A percentile compares a stretch with the other conserved stretches of the same genome.
Evolutionary conservation across 2,113 vertebrate species (phyloP).

Genomic region (Serinus canaria): DNA sequence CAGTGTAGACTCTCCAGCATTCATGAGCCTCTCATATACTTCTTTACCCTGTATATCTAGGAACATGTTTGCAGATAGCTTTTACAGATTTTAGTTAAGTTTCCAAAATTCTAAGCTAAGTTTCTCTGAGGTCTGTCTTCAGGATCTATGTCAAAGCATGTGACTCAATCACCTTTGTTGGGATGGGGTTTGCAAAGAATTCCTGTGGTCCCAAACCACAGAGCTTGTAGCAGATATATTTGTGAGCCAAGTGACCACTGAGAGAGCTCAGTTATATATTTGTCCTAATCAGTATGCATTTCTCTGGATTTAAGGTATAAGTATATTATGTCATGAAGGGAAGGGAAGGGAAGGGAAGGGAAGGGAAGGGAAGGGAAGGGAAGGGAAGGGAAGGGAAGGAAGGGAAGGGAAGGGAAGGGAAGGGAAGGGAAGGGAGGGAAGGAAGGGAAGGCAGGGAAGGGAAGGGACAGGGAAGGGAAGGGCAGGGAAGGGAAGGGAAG

Average conservation of each 20-base stretch:
- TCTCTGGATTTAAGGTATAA: neutral
- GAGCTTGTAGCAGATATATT: neutral
- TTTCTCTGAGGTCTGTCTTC: neutral
- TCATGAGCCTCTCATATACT: neutral
- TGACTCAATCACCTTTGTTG: neutral
- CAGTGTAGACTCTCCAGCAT: neutral
- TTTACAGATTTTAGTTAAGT: neutral
- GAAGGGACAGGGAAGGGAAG: neutral
- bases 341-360: neutral
- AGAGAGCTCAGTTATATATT: neutral
- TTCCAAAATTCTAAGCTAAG: neutral
- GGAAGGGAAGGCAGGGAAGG: too few relatives aligned
- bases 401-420: neutral
- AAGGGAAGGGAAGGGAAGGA: neutral
- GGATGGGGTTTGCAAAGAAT: neutral
- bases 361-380: too few relatives aligned
- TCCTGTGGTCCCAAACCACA: neutral
- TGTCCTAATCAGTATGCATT: neutral
- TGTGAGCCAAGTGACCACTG: neutral
- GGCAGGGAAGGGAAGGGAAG: neutral
- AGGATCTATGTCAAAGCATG: neutral
- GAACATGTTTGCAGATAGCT: neutral
- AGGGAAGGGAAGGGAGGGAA: too few relatives aligned
- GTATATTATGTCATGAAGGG: neutral
- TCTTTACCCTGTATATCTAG: neutral